Evolutionary conservation across 2,888 invertebrate genomes (phyloP).

Genomic region (Phengaris arion): DNA sequence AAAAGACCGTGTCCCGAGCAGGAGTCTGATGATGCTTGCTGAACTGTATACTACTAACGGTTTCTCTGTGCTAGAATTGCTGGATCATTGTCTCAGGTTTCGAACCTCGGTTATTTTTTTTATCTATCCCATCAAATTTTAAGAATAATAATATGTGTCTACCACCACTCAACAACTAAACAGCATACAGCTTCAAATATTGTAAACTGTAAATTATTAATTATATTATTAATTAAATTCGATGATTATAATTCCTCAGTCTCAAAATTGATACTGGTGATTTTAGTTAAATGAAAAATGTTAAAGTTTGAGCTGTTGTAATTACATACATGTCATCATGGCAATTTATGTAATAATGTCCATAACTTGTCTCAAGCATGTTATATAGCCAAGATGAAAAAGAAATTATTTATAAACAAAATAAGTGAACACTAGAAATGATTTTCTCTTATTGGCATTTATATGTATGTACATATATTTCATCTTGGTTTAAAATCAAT

Average conservation of each 20-base stretch:
- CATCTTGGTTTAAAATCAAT: background rate
- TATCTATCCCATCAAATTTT: background rate
- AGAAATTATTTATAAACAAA: background rate
- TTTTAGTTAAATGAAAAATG: background rate
- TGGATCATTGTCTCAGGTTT: constrained; percentile 7
- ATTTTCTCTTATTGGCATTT: background rate
- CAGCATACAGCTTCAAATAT: background rate
- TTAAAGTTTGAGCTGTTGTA: background rate
- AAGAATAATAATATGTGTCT: background rate
- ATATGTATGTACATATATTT: background rate
- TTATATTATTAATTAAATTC: background rate
- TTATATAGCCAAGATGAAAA: constrained; percentile 1
- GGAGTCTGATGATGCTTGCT: constrained; percentile 9
- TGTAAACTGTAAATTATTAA: background rate
- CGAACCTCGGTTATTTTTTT: constrained; percentile 1
- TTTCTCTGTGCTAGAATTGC: constrained; percentile 8
- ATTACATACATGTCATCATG: background rate
- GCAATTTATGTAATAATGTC: background rate
- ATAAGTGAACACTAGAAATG: background rate
- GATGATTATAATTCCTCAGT: background rate
- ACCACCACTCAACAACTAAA: background rate
- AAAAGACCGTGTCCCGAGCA: constrained; percentile 62
- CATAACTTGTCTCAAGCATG: background rate
- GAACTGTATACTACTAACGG: background rate
- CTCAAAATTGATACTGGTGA: background rate